Conservation (phyloP, 2,888 invertebrate genomes). For the Odiellus spinosus region DNA sequence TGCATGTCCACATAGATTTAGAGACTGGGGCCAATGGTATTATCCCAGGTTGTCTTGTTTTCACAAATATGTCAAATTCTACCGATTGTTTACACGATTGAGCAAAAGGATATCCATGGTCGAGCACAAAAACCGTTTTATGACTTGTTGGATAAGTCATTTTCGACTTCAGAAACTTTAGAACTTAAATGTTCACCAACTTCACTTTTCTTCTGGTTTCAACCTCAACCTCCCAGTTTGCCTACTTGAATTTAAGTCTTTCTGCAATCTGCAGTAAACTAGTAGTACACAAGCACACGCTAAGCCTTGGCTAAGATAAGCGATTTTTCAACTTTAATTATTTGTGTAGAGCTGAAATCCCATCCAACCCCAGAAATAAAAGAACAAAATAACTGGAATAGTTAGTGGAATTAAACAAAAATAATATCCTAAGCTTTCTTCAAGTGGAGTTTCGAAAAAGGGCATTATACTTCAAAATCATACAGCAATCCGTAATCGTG, state of each 20-base stretch:
- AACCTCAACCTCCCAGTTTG: too few species aligned
- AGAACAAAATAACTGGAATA: conserved; percentile 1
- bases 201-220: too few species aligned
- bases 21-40: conserved; percentile 66
- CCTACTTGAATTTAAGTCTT: too few species aligned
- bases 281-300: too few species aligned
- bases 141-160: conserved; percentile 59
- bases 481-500: too few species aligned
- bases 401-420: neutral
- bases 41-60: conserved; percentile 46
- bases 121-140: conserved; percentile 89
- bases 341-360: neutral
- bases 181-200: too few species aligned
- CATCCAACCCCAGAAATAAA: neutral
- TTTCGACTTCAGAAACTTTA: too few species aligned
- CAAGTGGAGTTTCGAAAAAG: neutral
- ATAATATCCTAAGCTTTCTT: neutral
- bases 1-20: conserved; percentile 91
- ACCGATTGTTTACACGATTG: conserved; percentile 56
- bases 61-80: conserved; percentile 59
- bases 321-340: neutral
- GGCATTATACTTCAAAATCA: too few species aligned
- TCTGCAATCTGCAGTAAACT: too few species aligned
- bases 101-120: conserved; percentile 81
- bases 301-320: too few species aligned